Base-by-base conservation (phyloP, 2,888 invertebrate genomes). In the Aspidiotus rigidus region DNA sequence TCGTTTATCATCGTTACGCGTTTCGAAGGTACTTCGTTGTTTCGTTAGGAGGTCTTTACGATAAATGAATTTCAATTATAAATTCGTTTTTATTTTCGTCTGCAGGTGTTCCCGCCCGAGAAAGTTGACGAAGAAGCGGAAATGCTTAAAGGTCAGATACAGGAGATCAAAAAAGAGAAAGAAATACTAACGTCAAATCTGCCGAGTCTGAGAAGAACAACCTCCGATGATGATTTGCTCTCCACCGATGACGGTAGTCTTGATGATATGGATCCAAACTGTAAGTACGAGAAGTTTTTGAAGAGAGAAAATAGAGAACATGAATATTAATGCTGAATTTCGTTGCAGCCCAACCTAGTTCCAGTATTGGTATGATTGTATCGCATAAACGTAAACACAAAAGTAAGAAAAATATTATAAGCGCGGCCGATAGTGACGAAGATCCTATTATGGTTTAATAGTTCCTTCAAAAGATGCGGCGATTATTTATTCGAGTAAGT, bases 171-270 rank as follows among this genome's bases (percentile, higher is more conserved):
- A 77, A 88, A 88, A 78, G 90, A 90, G 77, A 90, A 90, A 78
- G 89, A 86, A 72, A 83, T 88, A 71, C 80, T 92, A 73, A 90
- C 91, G 41, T 86, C 87, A 64, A 86, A 88, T 71, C 81, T 92
- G 75, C 90, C 90, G 49, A 87, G 88, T 72, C 82, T 91, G 71
- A 88, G 89, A 72, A 85, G 90, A 74, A 87, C 90, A 56, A 89
- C 89, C 62, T 91, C 91, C 0, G 93, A 93, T 78, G 93, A 93
- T 78, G 93, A 93, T 79, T 82, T 93, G 77, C 81, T 93, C 62
- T 76, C 85, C 77, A 89, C 89, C 39, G 90, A 90, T 77, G 90
- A 89, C 73, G 87, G 82, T 11, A 83, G 83, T 70, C 79, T 82
- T 10, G 84, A 84, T 72, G 83, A 84, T 75, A 76, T 76, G 53